Percentiles rank a stretch among this genome's conserved stretches.
Conservation (phyloP, 2,888 invertebrate species). For the Vandiemenella viatica region DNA sequence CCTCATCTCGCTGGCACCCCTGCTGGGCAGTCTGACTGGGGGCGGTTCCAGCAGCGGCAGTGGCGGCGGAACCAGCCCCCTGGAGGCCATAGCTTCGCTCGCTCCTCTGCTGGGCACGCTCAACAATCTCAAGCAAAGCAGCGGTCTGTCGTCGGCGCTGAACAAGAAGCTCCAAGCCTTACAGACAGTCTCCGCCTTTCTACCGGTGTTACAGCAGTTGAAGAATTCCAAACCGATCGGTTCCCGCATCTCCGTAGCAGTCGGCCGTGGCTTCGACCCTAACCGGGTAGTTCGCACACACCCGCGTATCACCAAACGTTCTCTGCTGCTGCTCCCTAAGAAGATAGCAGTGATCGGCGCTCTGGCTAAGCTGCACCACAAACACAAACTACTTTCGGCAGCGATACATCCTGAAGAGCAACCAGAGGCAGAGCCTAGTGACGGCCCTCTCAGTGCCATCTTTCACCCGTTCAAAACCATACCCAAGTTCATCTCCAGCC, state of each 20-base stretch:
- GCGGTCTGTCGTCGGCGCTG: too few relatives aligned
- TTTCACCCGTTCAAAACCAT: neutral
- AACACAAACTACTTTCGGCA: too few relatives aligned
- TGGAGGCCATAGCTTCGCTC: neutral
- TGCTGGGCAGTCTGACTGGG: neutral
- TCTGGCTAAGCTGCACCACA: slow-evolving; percentile 1
- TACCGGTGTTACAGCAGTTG: neutral
- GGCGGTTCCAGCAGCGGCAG: neutral
- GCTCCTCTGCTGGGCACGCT: neutral
- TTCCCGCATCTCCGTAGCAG: neutral
- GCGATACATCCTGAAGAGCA: too few relatives aligned
- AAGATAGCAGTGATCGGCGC: neutral
- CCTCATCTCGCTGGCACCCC: neutral
- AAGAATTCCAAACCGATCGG: slow-evolving; percentile 1
- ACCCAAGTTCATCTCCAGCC: neutral
- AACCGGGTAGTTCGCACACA: too few relatives aligned
- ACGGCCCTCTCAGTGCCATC: too few relatives aligned
- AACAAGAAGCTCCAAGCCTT: neutral
- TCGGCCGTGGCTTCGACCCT: neutral
- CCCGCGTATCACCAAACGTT: neutral
- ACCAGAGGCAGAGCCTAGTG: too few relatives aligned
- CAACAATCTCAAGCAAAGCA: too few relatives aligned
- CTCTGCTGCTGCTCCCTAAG: neutral
- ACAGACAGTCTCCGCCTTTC: slow-evolving; percentile 1
- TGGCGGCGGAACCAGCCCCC: neutral